Conservation (phyloP, 1,140 invertebrate species). For the Atopsyche davidsoni region DNA sequence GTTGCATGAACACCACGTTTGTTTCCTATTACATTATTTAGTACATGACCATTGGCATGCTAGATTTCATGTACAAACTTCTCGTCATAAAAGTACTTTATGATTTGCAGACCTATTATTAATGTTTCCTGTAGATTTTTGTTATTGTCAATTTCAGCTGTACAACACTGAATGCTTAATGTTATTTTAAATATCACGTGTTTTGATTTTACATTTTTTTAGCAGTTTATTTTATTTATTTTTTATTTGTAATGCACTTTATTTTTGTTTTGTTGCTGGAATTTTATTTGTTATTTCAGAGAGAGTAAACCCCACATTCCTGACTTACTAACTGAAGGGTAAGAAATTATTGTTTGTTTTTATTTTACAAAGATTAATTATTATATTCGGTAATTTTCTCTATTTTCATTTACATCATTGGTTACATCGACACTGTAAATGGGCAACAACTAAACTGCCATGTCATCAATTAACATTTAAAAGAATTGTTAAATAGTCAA, state of each 20-base stretch:
- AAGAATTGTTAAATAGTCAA: no score
- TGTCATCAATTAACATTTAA: no score
- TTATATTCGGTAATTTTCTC: not conserved
- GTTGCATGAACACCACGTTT: no score
- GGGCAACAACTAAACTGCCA: no score
- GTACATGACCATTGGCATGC: no score
- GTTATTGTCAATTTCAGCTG: slow-evolving; percentile 6
- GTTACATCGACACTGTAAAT: no score
- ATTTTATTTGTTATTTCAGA: slow-evolving; percentile 41
- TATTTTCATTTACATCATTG: no score
- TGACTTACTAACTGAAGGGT: slow-evolving; percentile 48
- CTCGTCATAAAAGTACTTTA: not conserved
- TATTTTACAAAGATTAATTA: not conserved
- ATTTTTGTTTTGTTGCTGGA: slow-evolving; percentile 35
- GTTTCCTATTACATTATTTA: no score
- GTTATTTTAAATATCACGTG: slow-evolving; percentile 9
- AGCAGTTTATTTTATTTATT: slow-evolving; percentile 2
- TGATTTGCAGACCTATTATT: slow-evolving; percentile 6
- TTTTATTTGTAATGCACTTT: slow-evolving; percentile 23
- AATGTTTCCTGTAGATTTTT: slow-evolving; percentile 16
- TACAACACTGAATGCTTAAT: no score
- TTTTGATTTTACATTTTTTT: slow-evolving; percentile 35
- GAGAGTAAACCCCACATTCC: slow-evolving; percentile 45
- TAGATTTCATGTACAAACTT: no score
- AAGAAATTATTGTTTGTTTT: slow-evolving; percentile 33